A percentile compares a stretch with the other conserved stretches of the same genome.
These are phyloP conservation scores for Tetraneura akinire DNA, from an alignment of 1,140 invertebrate genomes.

Conservation along the genomic window DNA sequence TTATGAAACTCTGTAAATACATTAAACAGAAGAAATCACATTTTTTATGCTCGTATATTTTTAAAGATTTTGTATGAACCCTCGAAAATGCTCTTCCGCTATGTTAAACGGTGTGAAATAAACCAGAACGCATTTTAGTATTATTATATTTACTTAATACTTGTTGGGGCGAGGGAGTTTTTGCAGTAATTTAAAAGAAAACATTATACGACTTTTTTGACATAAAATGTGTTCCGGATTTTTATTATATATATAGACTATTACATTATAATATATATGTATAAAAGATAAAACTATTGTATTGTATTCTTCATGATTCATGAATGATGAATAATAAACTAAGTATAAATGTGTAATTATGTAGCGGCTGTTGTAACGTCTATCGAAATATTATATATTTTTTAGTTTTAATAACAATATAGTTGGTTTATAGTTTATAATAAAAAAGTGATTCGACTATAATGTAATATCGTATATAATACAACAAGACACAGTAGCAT, in stretches of 20 bases:
- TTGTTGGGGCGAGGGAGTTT: constrained; percentile 30
- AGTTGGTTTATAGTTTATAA: not conserved
- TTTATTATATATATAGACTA: not conserved
- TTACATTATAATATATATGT: too few species aligned
- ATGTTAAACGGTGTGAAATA: constrained; percentile 50
- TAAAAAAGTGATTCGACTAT: not conserved
- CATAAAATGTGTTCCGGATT: constrained; percentile 36
- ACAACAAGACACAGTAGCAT: constrained; percentile 1
- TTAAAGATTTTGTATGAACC: constrained; percentile 42
- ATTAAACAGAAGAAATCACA: constrained; percentile 39
- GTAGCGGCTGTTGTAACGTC: too few species aligned
- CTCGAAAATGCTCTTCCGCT: constrained; percentile 46
- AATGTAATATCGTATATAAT: not conserved
- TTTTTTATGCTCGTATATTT: constrained; percentile 42
- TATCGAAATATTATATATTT: too few species aligned
- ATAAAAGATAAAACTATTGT: too few species aligned
- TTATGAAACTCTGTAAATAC: constrained; percentile 43
- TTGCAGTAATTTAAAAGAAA: constrained; percentile 3
- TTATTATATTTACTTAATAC: constrained; percentile 49
- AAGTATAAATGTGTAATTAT: too few species aligned
- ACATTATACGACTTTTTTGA: not conserved
- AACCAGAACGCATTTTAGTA: constrained; percentile 47
- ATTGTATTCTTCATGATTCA: too few species aligned
- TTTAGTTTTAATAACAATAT: too few species aligned
- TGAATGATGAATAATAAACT: too few species aligned